A percentile compares a stretch with the other conserved stretches of the same genome.
phyloP scores from a whole-genome alignment of 2,888 invertebrate genomes.

The Ganaspis brasiliensis region DNA sequence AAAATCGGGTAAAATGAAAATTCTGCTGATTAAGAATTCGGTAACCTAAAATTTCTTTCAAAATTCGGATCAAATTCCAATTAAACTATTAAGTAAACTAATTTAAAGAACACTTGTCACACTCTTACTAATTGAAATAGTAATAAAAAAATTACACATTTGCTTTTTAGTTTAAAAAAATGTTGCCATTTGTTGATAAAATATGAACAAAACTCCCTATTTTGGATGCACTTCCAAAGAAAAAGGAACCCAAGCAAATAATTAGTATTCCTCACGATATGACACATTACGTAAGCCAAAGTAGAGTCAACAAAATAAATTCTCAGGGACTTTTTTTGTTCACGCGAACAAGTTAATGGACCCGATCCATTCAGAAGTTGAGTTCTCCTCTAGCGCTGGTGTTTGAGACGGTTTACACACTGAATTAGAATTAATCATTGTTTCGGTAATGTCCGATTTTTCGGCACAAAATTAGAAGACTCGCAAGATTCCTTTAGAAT shows the following conservation, averaged over 20 bases:
- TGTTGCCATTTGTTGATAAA: no score
- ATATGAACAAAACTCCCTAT: no score
- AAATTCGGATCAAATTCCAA: no score
- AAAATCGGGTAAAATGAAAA: no score
- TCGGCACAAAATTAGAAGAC: constrained; percentile 56
- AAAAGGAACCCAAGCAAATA: background rate
- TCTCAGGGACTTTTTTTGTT: constrained; percentile 34
- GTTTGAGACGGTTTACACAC: constrained; percentile 11
- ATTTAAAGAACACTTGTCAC: no score
- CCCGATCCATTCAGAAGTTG: background rate
- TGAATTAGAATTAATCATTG: constrained; percentile 48
- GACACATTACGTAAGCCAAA: constrained; percentile 18
- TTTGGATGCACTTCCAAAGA: background rate
- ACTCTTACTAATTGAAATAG: no score
- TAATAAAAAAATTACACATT: no score
- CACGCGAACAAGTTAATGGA: constrained; percentile 35
- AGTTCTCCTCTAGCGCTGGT: background rate
- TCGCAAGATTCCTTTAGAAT: constrained; percentile 61
- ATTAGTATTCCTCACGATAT: constrained; percentile 18
- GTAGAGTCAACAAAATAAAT: constrained; percentile 35
- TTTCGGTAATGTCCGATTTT: constrained; percentile 46
- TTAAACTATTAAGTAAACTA: no score
- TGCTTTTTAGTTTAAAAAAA: no score
- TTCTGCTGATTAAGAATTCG: no score
- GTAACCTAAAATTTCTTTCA: no score